A percentile compares a stretch with the other conserved stretches of the same genome.
Evolutionary conservation across 2,888 invertebrate species (phyloP).

Genomic region (Dinocampus coccinellae): DNA sequence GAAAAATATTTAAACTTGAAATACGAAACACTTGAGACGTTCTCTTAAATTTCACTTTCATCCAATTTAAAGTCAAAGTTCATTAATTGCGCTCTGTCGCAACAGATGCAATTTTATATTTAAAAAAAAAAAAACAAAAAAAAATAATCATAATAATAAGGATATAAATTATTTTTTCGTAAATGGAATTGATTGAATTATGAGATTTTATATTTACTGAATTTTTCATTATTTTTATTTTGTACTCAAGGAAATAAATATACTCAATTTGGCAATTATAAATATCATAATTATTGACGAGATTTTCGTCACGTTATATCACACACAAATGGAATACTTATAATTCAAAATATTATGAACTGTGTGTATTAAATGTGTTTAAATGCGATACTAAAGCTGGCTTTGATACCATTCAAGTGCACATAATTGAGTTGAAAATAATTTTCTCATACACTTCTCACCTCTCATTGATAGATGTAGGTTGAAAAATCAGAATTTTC

Average conservation of each 20-base stretch:
- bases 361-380: background rate
- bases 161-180: conserved; percentile 4
- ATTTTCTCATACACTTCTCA: background rate
- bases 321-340: too few species aligned
- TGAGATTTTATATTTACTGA: background rate
- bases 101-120: background rate
- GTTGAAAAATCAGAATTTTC: background rate
- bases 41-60: background rate
- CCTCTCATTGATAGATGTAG: background rate
- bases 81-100: background rate
- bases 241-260: too few species aligned
- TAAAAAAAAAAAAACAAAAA: background rate
- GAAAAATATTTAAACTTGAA: background rate
- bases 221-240: background rate
- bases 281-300: too few species aligned
- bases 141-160: too few species aligned
- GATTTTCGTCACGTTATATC: too few species aligned
- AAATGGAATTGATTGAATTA: background rate
- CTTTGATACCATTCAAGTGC: conserved; percentile 8
- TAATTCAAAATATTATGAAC: background rate
- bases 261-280: too few species aligned
- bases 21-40: background rate
- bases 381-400: background rate
- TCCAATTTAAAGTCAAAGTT: conserved; percentile 4
- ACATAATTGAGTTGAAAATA: conserved; percentile 4